Evolutionary conservation across 2,888 invertebrate species (phyloP), one percentile per base, ranked within the genome.

Genomic region (Trissolcus brochymenae): DNA sequence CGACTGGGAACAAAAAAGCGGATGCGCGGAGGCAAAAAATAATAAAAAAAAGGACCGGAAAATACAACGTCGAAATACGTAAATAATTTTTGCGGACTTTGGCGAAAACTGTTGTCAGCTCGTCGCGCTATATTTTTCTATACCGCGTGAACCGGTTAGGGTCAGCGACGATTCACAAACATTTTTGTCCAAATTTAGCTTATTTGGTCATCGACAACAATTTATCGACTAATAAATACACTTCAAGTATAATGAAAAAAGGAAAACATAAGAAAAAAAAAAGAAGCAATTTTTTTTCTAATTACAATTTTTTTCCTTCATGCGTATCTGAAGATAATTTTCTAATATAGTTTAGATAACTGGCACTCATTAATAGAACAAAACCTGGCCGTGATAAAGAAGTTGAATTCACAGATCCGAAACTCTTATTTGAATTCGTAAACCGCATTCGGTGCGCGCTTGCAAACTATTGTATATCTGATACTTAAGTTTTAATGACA

Each of bases 401-500:
- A 14, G 6, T 43, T 56, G 29, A 67, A 13, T 16, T 6, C 35
- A 51, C 25, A 21, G 50, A 62, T 54, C 50, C 56, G 40, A 60
- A 61, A 60, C 68, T 55, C 70, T 61, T 61, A 71, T 54, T 62
- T 40, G 29, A 64, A 64, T 64, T 43, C 71, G 51, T 50, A 56
- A 14, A 71, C 41, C 62, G 46, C 64, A 57, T 72, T 72, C 46
- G 64, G 56, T 57, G 55, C 49, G 50, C 21, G 54, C 60, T 59
- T 49, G 72, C 51, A 46, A 65, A 40, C 72, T 65, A 72, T 65
- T 65, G 72, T 65, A 55, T 65, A 65, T 72, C 65, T 72, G 65
- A 72, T 72, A 72, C 65, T 72, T 72, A 65, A 65, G 72, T 72
- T 65, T 72, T 60, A 72, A 72, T 72, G 72, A 65, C 72, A 65